Conservation (phyloP, 2,797 vertebrate species). For the Enteromius afrohamiltoni region DNA sequence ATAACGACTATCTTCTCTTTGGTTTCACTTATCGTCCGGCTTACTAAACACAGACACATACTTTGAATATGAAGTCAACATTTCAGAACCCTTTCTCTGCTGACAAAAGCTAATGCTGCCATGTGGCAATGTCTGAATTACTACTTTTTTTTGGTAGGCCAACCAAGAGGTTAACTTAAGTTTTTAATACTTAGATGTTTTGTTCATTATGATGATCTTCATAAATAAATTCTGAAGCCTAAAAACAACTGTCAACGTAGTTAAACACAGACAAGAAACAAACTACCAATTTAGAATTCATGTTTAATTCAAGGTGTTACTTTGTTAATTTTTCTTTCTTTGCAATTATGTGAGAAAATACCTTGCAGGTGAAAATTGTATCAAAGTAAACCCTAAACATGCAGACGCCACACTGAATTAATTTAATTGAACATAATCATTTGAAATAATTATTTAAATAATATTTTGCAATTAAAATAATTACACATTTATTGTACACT, state of each 20-base stretch:
- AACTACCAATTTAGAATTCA: neutral
- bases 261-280: neutral
- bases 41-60: constrained; percentile 2
- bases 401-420: neutral
- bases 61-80: neutral
- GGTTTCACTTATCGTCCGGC: neutral
- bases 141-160: neutral
- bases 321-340: neutral
- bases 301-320: neutral
- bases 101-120: neutral
- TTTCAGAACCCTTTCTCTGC: neutral
- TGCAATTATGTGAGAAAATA: neutral
- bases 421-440: neutral
- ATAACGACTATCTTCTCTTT: neutral
- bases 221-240: neutral
- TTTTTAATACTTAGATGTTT: neutral
- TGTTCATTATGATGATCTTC: neutral
- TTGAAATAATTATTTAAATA: neutral
- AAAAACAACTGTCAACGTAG: neutral
- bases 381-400: neutral
- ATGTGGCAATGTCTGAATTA: neutral
- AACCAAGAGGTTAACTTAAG: neutral
- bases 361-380: neutral
- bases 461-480: neutral
- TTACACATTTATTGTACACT: neutral